A percentile compares a stretch with the other conserved stretches of the same genome.
Conservation (phyloP, 2,888 invertebrate species). For the Harpalus rufipes region DNA sequence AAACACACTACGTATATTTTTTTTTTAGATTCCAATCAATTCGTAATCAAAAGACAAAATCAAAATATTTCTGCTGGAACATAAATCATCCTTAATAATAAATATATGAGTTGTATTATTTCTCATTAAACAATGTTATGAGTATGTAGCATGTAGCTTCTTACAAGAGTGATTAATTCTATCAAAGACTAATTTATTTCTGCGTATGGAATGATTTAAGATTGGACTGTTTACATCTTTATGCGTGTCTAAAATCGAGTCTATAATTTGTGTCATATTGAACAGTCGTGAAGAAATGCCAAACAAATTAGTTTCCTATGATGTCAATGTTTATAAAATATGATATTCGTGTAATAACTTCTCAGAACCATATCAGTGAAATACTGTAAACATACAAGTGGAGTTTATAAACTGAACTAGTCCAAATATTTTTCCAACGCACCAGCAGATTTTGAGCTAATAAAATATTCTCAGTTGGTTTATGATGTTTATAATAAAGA, state of each 20-base stretch:
- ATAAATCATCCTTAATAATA: too few species aligned
- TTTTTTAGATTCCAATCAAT: too few species aligned
- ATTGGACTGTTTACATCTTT: not conserved
- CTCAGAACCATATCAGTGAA: not conserved
- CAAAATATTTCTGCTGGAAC: too few species aligned
- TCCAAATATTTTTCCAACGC: not conserved
- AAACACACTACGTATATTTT: too few species aligned
- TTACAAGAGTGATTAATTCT: too few species aligned
- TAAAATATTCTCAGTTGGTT: not conserved
- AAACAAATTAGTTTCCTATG: not conserved
- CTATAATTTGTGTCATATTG: not conserved
- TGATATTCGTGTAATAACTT: not conserved
- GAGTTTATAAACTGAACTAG: not conserved
- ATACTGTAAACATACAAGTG: not conserved
- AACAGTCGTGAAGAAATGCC: not conserved
- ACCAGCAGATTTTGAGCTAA: not conserved
- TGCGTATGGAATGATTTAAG: not conserved
- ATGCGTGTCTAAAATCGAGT: not conserved
- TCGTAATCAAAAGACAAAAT: too few species aligned
- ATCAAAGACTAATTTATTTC: too few species aligned
- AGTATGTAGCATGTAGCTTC: too few species aligned
- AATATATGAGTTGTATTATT: too few species aligned
- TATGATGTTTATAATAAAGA: not conserved
- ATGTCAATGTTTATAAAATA: not conserved
- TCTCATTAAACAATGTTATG: too few species aligned